Evolutionary conservation across 2,888 invertebrate species (phyloP), one percentile per base, ranked within the genome.

Genomic region (Hirtodrosophila cameraria): DNA sequence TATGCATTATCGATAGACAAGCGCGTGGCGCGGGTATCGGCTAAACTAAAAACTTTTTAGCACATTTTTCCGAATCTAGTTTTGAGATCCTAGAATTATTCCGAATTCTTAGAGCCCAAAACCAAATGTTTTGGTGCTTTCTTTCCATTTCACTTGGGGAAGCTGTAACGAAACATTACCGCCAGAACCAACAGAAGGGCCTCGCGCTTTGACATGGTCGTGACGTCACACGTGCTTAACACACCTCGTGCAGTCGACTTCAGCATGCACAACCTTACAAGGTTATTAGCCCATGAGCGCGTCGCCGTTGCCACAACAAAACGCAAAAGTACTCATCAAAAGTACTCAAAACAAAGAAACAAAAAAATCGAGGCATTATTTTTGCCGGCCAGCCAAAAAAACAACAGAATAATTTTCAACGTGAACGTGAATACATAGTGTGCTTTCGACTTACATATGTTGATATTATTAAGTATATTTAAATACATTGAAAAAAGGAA

Each of bases 401-500:
- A 6, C 35, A 13, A 11, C 23, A 11, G 7, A 50, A 16, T n/a
- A 48, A 50, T 52, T 63, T 23, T 11, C 31, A 43, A 35, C 12
- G 42, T 58, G 45, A 20, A 46, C 15, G 48, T 69, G 39, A 60
- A 49, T 61, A 65, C 52, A 55, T 53, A 71, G 71, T 71, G 67
- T 66, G 70, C 70, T 50, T 42, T 28, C 48, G 28, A 36, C 41
- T 66, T 53, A 66, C 54, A 71, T 62, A 59, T 67, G 59, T 70
- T 53, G 54, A 54, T 61, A 57, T 54, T 72, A 65, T 61, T 23
- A 46, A 70, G 63, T 70, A 77, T 69, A 77, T 66, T 70, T 74
- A 75, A 75, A 81, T 73, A 78, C 60, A 70, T 62, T 73, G 66
- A 66, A 71, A 75, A 79, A 78, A 71, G 79, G 76, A 76, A 80